Evolutionary conservation across 2,888 invertebrate genomes (phyloP).

Genomic region (Ophion costatus): DNA sequence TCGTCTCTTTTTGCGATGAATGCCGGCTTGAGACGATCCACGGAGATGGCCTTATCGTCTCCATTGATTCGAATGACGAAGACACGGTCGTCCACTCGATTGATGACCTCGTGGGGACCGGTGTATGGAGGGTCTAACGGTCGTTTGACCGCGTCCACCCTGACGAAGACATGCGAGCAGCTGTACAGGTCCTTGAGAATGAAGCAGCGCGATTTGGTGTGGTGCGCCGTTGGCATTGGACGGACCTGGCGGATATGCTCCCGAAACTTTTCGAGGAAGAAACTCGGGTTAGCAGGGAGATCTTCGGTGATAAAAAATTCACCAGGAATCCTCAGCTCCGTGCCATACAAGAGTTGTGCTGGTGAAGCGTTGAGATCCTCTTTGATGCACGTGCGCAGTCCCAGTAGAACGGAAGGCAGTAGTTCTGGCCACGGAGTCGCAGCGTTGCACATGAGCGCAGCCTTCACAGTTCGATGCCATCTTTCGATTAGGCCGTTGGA

Average conservation of each 20-base stretch:
- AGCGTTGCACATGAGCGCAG: too few relatives aligned
- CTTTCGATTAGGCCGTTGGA: too few relatives aligned
- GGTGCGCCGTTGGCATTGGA: constrained; percentile 61
- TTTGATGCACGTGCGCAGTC: neutral
- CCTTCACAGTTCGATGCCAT: too few relatives aligned
- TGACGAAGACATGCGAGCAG: constrained; percentile 64
- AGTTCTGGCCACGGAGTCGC: too few relatives aligned
- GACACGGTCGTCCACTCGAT: neutral
- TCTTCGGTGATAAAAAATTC: too few relatives aligned
- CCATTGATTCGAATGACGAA: too few relatives aligned
- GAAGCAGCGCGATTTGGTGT: constrained; percentile 50
- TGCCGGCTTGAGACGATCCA: constrained; percentile 55
- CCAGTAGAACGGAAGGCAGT: neutral
- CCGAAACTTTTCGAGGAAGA: constrained; percentile 53
- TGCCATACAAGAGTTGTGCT: neutral
- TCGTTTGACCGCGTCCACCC: constrained; percentile 45
- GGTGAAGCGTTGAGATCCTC: constrained; percentile 4
- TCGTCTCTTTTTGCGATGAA: constrained; percentile 32
- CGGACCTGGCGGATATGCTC: constrained; percentile 32
- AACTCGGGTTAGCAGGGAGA: neutral
- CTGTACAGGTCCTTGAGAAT: constrained; percentile 56
- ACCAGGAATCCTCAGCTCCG: too few relatives aligned
- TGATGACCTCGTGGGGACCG: constrained; percentile 66
- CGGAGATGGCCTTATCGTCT: too few relatives aligned
- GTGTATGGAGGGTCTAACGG: constrained; percentile 67